Evolutionary conservation across 2,797 vertebrate genomes (phyloP), one percentile per base, ranked within the genome.

Genomic region (Poeciliopsis paucimaculata): DNA sequence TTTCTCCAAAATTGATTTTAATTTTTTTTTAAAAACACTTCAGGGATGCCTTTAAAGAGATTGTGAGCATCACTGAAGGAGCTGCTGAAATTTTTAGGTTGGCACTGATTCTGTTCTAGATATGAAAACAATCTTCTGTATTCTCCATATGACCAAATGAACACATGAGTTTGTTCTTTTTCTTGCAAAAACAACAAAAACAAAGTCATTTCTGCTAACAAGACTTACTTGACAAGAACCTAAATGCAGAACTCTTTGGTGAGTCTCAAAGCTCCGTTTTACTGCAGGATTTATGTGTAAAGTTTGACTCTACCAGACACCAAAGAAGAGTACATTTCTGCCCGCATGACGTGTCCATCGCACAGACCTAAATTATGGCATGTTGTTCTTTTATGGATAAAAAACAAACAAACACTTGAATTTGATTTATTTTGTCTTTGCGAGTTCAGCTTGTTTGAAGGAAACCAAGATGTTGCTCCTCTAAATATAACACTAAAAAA

Each of bases 401-500:
- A 64, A 31, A 34, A 5, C 1, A 34, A 36, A 20, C 16, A 39
- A 10, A 64, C 3, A 51, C 10, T 28, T 34, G 31, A 68, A 68
- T 41, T 41, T 5, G 0, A 68, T 41, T 41, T 11, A 41, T 68
- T 39, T 39, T 68, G 9, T 34, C 66, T 26, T 41, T 43, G 10
- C 23, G 0, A 39, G 15, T 6, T 15, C 60, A 64, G 60, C 28
- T 64, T 64, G 60, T 36, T 36, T 34, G 16, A 70, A 74, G 53
- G 39, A 23, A 43, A 31, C 39, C 28, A 23, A 31, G 28, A 31
- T n/a, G 15, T 90, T 75, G 72, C 85, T 82, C 89, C 81, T 90
- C 75, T 79, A 43, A 81, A 73, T 70, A 78, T 71, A 73, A 82
- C 62, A 57, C 34, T 64, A 76, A 86, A 18, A 31, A 76, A 41